A percentile compares a stretch with the other conserved stretches of the same genome.
These are phyloP conservation scores for Tholera decimalis DNA, from an alignment of 2,888 invertebrate genomes.

Conservation along the genomic window DNA sequence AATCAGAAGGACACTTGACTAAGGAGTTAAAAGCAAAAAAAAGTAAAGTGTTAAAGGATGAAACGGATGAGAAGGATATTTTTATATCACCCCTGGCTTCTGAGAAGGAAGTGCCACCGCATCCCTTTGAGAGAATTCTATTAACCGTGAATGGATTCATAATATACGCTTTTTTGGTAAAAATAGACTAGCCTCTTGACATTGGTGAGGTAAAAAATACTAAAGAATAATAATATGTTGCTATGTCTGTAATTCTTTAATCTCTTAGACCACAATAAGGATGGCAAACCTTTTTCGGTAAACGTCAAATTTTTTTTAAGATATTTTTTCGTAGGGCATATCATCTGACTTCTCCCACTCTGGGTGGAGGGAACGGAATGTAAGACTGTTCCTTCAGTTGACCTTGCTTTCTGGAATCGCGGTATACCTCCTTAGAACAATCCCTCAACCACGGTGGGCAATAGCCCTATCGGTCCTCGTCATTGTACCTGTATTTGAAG, in stretches of 20 bases:
- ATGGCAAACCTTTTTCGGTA: no score
- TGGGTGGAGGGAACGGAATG: no score
- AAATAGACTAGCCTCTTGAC: constrained; percentile 41
- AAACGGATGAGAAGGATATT: constrained; percentile 57
- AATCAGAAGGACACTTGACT: constrained; percentile 60
- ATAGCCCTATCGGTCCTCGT: no score
- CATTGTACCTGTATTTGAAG: no score
- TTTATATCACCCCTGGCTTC: constrained; percentile 69
- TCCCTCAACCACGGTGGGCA: no score
- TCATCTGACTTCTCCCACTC: no score
- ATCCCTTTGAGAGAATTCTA: constrained; percentile 62
- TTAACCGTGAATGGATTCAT: constrained; percentile 63
- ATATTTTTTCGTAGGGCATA: no score
- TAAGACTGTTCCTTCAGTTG: no score
- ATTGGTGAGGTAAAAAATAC: constrained; percentile 9
- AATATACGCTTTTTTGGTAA: constrained; percentile 39
- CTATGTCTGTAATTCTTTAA: not conserved
- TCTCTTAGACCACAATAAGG: not conserved
- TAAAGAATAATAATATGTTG: not conserved
- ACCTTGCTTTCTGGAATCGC: no score
- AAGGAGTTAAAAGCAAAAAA: constrained; percentile 58
- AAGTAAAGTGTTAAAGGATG: constrained; percentile 54
- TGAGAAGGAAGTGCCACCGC: constrained; percentile 78
- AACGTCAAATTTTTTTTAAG: no score
- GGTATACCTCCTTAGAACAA: no score